These are phyloP conservation scores for Drosophila percnosoma DNA, from an alignment of 2,888 invertebrate genomes.

Conservation along the genomic window DNA sequence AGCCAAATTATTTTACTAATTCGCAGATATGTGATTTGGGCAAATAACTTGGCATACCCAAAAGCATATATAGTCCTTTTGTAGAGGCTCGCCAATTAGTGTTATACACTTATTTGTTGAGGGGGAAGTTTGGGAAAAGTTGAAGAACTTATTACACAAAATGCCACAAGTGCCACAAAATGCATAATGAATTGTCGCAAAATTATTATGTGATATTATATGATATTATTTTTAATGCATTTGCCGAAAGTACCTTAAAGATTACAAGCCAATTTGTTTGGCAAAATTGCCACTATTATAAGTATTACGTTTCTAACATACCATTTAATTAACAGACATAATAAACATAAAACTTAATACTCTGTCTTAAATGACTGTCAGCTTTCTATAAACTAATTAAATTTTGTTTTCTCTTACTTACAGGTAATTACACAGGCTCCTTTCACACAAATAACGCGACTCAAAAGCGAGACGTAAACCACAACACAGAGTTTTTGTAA, in stretches of 20 bases:
- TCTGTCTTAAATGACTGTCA: not conserved
- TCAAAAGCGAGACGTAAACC: constrained; percentile 12
- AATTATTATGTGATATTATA: no score
- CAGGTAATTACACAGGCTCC: constrained; percentile 60
- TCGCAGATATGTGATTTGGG: constrained; percentile 16
- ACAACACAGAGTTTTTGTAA: constrained; percentile 26
- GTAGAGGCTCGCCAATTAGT: not conserved
- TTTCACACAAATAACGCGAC: not conserved
- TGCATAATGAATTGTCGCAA: not conserved
- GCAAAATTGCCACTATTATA: not conserved
- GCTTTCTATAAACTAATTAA: constrained; percentile 34
- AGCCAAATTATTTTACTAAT: constrained; percentile 19
- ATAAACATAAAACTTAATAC: not conserved
- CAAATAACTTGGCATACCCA: constrained; percentile 25
- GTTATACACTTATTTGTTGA: constrained; percentile 2
- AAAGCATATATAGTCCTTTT: constrained; percentile 43
- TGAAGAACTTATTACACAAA: constrained; percentile 13
- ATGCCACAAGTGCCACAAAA: constrained; percentile 17
- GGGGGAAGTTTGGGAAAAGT: not conserved
- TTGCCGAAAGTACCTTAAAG: not conserved
- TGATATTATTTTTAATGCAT: not conserved
- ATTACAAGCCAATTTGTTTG: not conserved
- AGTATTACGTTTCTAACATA: not conserved
- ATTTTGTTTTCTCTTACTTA: constrained; percentile 42
- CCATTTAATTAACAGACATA: not conserved